Percentiles rank a stretch among this genome's conserved stretches.
These are phyloP conservation scores for Melanocharis versteri DNA, from an alignment of 2,113 vertebrate genomes.

Conservation along the genomic window DNA sequence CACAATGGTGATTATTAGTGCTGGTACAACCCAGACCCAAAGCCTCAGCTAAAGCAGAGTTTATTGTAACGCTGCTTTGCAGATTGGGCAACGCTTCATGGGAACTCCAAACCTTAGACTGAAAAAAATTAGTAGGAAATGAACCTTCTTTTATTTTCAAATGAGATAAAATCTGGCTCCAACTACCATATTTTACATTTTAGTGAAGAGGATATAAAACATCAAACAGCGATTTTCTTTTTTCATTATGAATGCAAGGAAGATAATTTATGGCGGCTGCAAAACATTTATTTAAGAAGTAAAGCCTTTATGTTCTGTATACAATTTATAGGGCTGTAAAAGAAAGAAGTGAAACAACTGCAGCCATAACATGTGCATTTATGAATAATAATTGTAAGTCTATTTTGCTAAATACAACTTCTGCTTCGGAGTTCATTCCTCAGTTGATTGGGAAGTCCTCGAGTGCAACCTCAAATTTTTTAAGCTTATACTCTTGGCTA, in stretches of 20 bases:
- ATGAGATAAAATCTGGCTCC: conserved; percentile 62
- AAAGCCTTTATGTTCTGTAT: conserved; percentile 62
- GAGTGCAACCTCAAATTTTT: not conserved
- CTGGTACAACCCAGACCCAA: not conserved
- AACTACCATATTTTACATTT: conserved; percentile 70
- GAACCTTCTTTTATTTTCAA: conserved; percentile 61
- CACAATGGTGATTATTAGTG: not conserved
- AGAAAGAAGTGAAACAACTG: conserved; percentile 58
- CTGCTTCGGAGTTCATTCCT: conserved; percentile 5
- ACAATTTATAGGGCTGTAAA: conserved; percentile 66
- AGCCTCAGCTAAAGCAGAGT: not conserved
- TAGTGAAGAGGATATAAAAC: conserved; percentile 66
- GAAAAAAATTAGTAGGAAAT: conserved; percentile 60
- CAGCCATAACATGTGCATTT: conserved; percentile 62
- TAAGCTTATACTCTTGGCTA: not conserved
- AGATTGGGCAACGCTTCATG: conserved; percentile 30
- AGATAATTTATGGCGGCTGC: conserved; percentile 58
- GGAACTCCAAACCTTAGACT: conserved; percentile 35
- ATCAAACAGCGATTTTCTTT: conserved; percentile 54
- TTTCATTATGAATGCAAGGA: conserved; percentile 63
- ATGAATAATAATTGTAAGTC: conserved; percentile 67
- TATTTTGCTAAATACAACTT: conserved; percentile 37
- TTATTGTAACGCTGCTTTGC: not conserved
- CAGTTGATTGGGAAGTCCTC: not conserved
- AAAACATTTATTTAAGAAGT: conserved; percentile 66